Evolutionary conservation across 2,888 invertebrate species (phyloP), one percentile per base, ranked within the genome.

Genomic region (Sycophila texana): DNA sequence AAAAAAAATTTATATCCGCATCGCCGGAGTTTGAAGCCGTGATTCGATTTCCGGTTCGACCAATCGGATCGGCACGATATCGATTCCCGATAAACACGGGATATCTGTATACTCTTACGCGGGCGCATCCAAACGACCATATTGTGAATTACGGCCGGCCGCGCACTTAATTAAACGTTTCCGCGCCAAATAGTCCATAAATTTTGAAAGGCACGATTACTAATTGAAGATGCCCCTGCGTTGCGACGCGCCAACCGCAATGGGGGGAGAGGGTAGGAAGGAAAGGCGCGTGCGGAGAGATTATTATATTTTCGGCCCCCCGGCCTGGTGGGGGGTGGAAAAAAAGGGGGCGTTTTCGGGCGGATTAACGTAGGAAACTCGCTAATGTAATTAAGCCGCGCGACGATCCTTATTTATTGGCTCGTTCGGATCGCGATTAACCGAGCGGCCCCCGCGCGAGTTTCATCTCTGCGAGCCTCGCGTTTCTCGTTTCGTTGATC

Each of bases 111-210:
- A 39, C 39, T 39, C 7, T 39, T 39, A 60, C 66, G 66, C 72
- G 16, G 22, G 20, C 60, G 20, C 26, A 65, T n/a, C 30, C 57
- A 74, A 79, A 79, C 66, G 74, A 79, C 74, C 71, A 74, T 65
- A 79, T 70, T 47, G 66, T 78, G 68, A 78, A 68, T 78, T 78
- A 78, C 67, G 78, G 57, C 63, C 75, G 57, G 20, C 66, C 53
- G 18, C 22, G 66, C 68, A 70, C 71, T 81, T 81, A 74, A 81
- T 81, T 73, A 77, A 77, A 68, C 71, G 67, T 57, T 65, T 70
- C 53, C 71, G 81, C 63, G 63, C 77, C 71, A 74, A 80, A 77
- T 77, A 81, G 65, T 81, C 66, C 70, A 81, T 81, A 81, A 81
- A 81, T 81, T 77, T 81, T 63, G 81, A 74, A 76, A 72, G 60